Conservation (phyloP, 2,888 invertebrate genomes). For the Muschampia staudingeri region DNA sequence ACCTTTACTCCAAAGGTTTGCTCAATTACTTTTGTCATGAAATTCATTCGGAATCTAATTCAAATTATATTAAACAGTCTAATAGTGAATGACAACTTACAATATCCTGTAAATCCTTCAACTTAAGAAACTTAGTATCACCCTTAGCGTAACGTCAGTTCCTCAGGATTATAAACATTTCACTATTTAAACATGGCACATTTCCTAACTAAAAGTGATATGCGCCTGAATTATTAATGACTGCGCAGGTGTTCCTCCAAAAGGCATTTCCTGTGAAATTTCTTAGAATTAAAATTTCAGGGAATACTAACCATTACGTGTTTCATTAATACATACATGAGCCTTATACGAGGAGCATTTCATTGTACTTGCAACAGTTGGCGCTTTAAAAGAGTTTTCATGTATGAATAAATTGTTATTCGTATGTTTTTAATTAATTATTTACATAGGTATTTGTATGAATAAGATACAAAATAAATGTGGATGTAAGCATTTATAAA, state of each 20-base stretch:
- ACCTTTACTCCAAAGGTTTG: too few relatives aligned
- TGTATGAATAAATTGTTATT: neutral
- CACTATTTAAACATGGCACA: conserved; percentile 2
- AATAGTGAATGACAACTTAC: too few relatives aligned
- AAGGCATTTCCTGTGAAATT: neutral
- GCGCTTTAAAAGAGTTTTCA: neutral
- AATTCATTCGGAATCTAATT: too few relatives aligned
- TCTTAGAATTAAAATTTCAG: conserved; percentile 35
- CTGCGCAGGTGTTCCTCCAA: conserved; percentile 21
- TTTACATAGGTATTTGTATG: neutral
- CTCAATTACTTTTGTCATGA: too few relatives aligned
- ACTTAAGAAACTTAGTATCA: too few relatives aligned
- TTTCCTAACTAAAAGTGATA: conserved; percentile 33
- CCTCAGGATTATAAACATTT: neutral
- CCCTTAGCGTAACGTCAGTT: neutral
- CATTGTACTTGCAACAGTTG: neutral
- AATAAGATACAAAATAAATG: neutral
- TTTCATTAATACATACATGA: neutral
- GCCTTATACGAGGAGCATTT: neutral
- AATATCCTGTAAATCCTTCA: too few relatives aligned
- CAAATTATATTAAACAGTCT: too few relatives aligned
- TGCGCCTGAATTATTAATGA: conserved; percentile 2
- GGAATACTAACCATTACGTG: conserved; percentile 25
- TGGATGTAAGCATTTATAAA: too few relatives aligned
- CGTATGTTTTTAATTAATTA: neutral